Evolutionary conservation across 2,797 vertebrate genomes (phyloP), one percentile per base, ranked within the genome.

Genomic region (Coregonus suidteri): DNA sequence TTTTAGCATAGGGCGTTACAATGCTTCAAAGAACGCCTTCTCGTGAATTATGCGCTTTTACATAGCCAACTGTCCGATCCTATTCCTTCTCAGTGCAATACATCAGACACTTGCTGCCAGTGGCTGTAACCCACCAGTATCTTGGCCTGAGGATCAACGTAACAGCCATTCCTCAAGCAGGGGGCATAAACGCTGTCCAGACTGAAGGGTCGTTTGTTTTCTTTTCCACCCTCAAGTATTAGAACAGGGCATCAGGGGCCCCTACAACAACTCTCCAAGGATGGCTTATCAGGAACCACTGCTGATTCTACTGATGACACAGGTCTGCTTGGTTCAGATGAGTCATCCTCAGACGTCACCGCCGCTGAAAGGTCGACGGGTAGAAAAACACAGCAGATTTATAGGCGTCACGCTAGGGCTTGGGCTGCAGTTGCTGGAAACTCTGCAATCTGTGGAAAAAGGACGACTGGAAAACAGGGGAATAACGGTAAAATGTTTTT

Each of bases 381-480:
- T 73, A 47, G 53, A 62, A 75, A 56, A 78, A 75, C 67, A 66
- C 47, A 9, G 25, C 14, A 77, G 64, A 75, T 81, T 79, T 77
- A 85, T 41, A 75, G 69, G 34, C 51, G 14, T 70, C 56, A 64
- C 34, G 20, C 41, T 31, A 13, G 47, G 9, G 18, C 6, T 56
- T 18, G 20, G 41, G 18, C 20, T 15, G 35, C 35, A 69, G n/a
- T 56, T 1, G 16, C 71, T 71, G 79, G 77, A 82, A 79, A 79
- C 35, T 59, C 30, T 5, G 35, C 75, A 67, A 51, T 77, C 71
- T 69, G 72, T 70, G 72, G 67, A 78, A 77, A 81, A 30, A n/a
- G 47, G 47, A 15, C 13, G 47, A 82, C 69, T 67, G 73, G 69
- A 79, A 84, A 82, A 65, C 64, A 71, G 52, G 56, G 41, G 16